A percentile compares a stretch with the other conserved stretches of the same genome.
Evolutionary conservation across 2,888 invertebrate species (phyloP).

Genomic region (Neoaliturus tenellus): DNA sequence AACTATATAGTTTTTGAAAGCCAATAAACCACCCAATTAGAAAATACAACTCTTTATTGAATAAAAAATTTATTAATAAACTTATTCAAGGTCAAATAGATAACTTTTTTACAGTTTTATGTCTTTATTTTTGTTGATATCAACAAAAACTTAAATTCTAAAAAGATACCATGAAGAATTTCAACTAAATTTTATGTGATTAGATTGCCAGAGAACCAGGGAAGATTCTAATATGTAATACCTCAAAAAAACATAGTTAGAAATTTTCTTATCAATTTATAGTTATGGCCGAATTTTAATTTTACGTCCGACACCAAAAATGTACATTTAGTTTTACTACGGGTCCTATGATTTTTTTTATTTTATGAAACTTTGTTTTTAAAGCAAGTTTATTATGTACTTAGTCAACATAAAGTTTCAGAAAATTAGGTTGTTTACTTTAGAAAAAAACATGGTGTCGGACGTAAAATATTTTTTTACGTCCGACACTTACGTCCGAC

Average conservation of each 20-base stretch:
- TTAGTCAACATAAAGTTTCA: conserved; percentile 11
- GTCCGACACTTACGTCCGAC: conserved; percentile 35
- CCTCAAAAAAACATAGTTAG: conserved; percentile 5
- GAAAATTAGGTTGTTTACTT: conserved; percentile 3
- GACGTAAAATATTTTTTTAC: conserved; percentile 4
- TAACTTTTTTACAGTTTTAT: conserved; percentile 24
- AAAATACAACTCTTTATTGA: conserved; percentile 21
- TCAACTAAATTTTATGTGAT: conserved; percentile 3
- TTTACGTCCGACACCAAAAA: conserved; percentile 35
- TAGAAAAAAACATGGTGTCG: conserved; percentile 16
- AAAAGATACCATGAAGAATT: conserved; percentile 34
- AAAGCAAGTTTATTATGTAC: conserved; percentile 27
- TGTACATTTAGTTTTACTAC: conserved; percentile 11
- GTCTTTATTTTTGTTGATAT: conserved; percentile 11
- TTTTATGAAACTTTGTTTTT: background rate
- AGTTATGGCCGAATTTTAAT: conserved; percentile 5
- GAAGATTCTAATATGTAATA: conserved; percentile 39
- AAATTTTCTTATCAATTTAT: conserved; percentile 17
- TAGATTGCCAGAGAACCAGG: conserved; percentile 24
- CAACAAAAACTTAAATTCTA: background rate
- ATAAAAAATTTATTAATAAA: background rate
- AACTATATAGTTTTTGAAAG: conserved; percentile 27
- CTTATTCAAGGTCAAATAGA: conserved; percentile 20
- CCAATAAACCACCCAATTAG: conserved; percentile 26
- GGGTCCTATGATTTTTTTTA: conserved; percentile 6